Conservation (phyloP, 2,797 vertebrate genomes). For the Peromyscus nudipes region DNA sequence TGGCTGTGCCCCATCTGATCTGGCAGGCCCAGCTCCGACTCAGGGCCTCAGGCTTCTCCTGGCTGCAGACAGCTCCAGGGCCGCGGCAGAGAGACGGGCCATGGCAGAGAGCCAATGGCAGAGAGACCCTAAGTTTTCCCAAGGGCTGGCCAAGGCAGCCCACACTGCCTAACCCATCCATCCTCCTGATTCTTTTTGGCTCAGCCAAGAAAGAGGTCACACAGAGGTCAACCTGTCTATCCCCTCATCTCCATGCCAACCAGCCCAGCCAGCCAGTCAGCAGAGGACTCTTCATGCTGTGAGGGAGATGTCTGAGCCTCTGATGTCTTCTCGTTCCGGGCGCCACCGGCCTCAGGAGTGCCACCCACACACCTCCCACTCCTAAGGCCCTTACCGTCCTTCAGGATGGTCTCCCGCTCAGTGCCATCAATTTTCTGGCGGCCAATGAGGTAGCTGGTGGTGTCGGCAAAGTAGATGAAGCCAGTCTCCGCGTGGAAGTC, state of each 20-base stretch:
- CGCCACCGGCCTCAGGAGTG: rapidly evolving
- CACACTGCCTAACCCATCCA: conserved; percentile 71
- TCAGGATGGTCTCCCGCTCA: conserved; percentile 96
- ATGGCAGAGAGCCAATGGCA: conserved; percentile 61
- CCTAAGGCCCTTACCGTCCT: conserved; percentile 90
- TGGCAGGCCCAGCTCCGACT: not conserved
- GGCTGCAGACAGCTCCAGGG: conserved; percentile 16
- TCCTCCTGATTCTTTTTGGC: conserved; percentile 69
- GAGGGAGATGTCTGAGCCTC: conserved; percentile 3
- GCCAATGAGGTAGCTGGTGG: conserved; percentile 97
- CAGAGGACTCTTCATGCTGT: not conserved
- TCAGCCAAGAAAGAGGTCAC: conserved; percentile 80
- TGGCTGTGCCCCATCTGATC: not conserved
- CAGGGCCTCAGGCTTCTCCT: not conserved
- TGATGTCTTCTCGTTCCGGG: not conserved
- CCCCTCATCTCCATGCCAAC: conserved; percentile 82
- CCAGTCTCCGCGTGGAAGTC: conserved; percentile 96
- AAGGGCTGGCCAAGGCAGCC: conserved; percentile 63
- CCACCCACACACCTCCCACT: rapidly evolving
- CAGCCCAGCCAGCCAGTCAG: conserved; percentile 50
- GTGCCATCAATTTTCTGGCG: conserved; percentile 98
- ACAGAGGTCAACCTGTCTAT: conserved; percentile 79
- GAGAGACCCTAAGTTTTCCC: conserved; percentile 75
- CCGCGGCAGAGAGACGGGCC: not conserved
- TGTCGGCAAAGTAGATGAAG: conserved; percentile 98